A percentile compares a stretch with the other conserved stretches of the same genome.
These are phyloP conservation scores for Stenotaenia linearis DNA, from an alignment of 2,888 invertebrate genomes.

Conservation along the genomic window DNA sequence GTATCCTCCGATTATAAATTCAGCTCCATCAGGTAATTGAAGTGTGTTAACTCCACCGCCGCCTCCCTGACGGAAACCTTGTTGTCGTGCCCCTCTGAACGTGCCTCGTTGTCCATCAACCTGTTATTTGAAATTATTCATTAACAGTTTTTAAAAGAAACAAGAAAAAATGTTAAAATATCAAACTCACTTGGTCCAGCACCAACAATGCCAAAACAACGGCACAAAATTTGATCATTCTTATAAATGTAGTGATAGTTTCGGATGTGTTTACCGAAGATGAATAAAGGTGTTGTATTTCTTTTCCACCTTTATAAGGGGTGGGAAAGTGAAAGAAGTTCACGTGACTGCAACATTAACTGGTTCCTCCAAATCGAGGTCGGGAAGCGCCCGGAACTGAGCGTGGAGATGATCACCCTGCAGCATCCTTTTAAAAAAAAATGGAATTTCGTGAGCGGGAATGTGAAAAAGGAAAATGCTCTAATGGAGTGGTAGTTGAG, in stretches of 20 bases:
- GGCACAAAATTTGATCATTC: not conserved
- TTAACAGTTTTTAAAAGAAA: not conserved
- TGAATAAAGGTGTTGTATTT: not conserved
- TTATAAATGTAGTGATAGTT: not conserved
- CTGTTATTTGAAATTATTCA: not conserved
- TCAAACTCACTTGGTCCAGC: not conserved
- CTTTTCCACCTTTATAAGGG: not conserved
- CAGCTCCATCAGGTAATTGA: slow-evolving; percentile 34
- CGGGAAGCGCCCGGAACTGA: slow-evolving; percentile 16
- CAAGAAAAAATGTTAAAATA: not conserved
- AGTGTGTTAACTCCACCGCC: slow-evolving; percentile 7
- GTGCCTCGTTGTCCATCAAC: not conserved
- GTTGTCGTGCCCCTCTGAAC: not conserved
- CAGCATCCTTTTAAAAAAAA: not conserved
- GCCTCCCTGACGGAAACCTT: not conserved
- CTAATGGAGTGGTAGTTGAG: not conserved
- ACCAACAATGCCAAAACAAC: not conserved
- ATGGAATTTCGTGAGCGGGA: not conserved
- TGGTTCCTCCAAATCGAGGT: not conserved
- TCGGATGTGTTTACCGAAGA: not conserved
- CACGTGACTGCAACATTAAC: not conserved
- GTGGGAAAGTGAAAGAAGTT: not conserved
- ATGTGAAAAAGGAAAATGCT: not conserved
- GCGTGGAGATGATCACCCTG: slow-evolving; percentile 11
- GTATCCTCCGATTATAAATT: slow-evolving; percentile 35